Conservation (phyloP, 64 coral and sea anemone species). For the Hydrozoanthus tunicans region DNA sequence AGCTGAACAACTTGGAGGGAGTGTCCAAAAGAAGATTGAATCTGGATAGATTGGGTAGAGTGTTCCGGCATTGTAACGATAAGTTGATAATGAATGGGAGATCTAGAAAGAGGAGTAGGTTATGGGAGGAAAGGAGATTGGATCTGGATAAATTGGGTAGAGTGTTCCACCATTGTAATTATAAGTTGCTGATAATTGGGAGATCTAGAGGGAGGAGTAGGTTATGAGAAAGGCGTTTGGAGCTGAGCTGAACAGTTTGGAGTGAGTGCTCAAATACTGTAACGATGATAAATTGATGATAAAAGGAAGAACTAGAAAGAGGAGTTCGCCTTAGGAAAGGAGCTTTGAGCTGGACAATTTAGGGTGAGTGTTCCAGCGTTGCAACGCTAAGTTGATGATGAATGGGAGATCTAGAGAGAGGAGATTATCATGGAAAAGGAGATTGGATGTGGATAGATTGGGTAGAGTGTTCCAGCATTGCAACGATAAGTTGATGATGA, state of each 20-base stretch:
- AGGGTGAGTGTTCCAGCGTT: neutral
- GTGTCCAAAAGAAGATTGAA: no score
- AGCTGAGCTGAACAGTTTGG: conserved; percentile 77
- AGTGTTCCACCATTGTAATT: no score
- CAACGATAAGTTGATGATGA: conserved; percentile 33
- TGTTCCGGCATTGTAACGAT: no score
- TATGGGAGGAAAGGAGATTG: conserved; percentile 72
- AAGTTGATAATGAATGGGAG: conserved; percentile 79
- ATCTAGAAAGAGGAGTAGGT: conserved; percentile 77
- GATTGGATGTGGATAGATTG: no score
- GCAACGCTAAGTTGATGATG: no score
- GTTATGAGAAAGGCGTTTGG: no score
- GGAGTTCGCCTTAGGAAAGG: conserved; percentile 78
- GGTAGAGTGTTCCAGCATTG: no score
- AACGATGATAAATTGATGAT: conserved; percentile 5
- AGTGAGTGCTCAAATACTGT: neutral
- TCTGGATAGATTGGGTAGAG: no score
- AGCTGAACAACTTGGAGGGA: conserved; percentile 83
- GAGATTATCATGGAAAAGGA: no score
- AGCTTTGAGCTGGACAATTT: conserved; percentile 93
- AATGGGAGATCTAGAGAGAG: no score
- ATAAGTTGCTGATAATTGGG: no score
- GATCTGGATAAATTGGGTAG: conserved; percentile 76
- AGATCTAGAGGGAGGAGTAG: no score
- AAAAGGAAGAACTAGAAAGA: conserved; percentile 87